Conservation (phyloP, 2,797 vertebrate genomes). For the Propithecus perrieri region DNA sequence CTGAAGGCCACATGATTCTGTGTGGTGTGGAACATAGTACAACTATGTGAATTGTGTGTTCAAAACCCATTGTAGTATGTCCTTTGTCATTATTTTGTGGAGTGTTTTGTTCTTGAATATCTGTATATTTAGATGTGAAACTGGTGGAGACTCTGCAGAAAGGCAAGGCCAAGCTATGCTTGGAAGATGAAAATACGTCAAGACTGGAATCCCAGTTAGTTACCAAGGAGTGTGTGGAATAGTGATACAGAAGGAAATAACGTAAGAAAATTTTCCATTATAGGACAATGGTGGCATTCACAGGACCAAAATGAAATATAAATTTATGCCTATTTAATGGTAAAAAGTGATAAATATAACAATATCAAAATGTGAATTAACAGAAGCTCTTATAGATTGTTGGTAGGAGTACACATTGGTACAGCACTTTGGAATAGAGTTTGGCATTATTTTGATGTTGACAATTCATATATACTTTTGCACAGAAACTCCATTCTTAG, state of each 20-base stretch:
- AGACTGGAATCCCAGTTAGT: neutral
- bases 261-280: neutral
- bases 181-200: neutral
- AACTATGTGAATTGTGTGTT: neutral
- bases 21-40: neutral
- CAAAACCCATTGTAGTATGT: neutral
- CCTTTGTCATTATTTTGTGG: neutral
- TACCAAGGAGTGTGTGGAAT: neutral
- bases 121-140: neutral
- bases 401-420: neutral
- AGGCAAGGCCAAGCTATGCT: neutral
- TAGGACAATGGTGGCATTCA: neutral
- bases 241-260: neutral
- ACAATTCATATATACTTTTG: neutral
- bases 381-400: neutral
- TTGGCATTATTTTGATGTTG: neutral
- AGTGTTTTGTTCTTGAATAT: neutral
- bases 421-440: neutral
- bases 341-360: neutral
- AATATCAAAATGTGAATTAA: neutral
- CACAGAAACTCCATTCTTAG: neutral
- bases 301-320: neutral
- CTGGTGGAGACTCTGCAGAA: neutral
- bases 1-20: neutral
- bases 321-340: neutral